A percentile compares a stretch with the other conserved stretches of the same genome.
phyloP scores from a whole-genome alignment of 2,113 vertebrate genomes.

The Noturus placidus region DNA sequence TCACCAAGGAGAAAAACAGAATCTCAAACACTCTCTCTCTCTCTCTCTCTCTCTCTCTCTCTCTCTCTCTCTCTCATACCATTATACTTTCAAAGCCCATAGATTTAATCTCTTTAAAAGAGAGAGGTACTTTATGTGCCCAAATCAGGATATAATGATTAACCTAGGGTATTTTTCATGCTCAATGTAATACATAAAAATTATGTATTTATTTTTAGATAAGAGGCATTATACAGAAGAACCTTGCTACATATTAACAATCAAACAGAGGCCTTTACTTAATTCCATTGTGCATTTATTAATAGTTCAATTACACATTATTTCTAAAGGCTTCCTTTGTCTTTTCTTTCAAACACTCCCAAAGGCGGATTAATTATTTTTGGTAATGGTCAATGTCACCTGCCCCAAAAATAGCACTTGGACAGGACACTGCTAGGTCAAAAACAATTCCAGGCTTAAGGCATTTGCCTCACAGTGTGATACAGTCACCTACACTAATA shows the following conservation, averaged over 20 bases:
- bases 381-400: neutral
- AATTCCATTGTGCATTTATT: neutral
- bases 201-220: neutral
- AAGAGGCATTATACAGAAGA: neutral
- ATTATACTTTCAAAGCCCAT: neutral
- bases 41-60: slow-evolving; percentile 23
- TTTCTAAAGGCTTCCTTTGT: neutral
- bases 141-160: neutral
- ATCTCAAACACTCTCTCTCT: neutral
- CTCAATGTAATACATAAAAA: neutral
- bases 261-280: neutral
- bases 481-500: neutral
- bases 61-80: neutral
- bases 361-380: neutral
- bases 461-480: neutral
- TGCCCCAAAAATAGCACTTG: neutral
- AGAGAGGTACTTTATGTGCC: neutral
- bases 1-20: slow-evolving; percentile 61
- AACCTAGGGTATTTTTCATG: neutral
- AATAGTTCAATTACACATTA: neutral
- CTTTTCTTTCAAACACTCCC: neutral
- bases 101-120: neutral
- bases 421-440: neutral
- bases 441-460: slow-evolving; percentile 1
- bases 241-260: neutral